Conservation (phyloP, 2,113 vertebrate species). For the Ariopsis seemanni region DNA sequence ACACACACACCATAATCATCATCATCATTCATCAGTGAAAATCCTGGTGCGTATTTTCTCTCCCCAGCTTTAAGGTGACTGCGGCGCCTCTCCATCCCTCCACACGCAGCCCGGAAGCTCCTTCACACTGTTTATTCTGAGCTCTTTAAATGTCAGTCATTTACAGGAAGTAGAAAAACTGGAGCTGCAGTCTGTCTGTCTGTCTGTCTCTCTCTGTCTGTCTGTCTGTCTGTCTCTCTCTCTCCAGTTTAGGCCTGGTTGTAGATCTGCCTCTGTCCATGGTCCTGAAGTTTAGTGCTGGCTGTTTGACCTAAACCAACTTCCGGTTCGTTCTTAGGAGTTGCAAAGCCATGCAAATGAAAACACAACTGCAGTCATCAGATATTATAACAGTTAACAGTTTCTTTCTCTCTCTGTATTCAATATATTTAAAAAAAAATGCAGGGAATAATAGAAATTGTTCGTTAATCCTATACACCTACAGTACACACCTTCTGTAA, state of each 20-base stretch:
- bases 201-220: no score
- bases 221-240: no score
- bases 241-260: not conserved
- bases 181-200: not conserved
- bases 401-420: not conserved
- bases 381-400: no score
- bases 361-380: not conserved
- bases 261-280: constrained; percentile 22
- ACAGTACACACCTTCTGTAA: not conserved
- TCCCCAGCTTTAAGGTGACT: not conserved
- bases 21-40: not conserved
- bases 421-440: not conserved
- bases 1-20: not conserved
- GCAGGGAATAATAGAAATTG: not conserved
- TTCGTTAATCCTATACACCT: not conserved
- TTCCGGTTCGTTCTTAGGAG: not conserved
- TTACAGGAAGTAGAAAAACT: constrained; percentile 41
- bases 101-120: not conserved
- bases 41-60: not conserved
- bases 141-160: not conserved
- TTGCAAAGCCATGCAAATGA: not conserved
- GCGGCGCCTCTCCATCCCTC: not conserved
- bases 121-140: not conserved
- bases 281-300: constrained; percentile 34
- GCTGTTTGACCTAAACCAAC: not conserved